Conservation (phyloP, 2,113 vertebrate genomes). For the Alligator sinensis region DNA sequence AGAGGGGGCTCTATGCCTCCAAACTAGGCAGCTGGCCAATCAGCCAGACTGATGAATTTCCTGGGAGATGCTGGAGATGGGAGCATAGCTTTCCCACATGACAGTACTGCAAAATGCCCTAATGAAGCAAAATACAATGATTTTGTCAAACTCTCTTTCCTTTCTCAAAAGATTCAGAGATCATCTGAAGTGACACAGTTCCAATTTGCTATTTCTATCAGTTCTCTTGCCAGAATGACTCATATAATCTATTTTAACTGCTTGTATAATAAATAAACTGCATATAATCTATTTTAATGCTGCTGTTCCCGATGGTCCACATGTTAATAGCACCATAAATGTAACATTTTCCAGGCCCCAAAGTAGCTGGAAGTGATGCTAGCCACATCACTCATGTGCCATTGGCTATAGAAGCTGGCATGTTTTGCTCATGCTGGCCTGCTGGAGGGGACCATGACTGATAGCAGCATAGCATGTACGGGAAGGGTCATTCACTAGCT, state of each 20-base stretch:
- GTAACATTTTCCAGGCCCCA: too few species aligned
- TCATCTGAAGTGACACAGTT: neutral
- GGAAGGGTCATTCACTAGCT: too few species aligned
- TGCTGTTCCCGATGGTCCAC: neutral
- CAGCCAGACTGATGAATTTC: neutral
- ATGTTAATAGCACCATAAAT: neutral
- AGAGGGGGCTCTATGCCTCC: neutral
- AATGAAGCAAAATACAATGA: neutral
- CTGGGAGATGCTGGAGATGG: neutral
- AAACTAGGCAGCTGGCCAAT: neutral
- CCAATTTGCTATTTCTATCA: neutral
- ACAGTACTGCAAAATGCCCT: neutral
- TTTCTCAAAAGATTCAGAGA: neutral
- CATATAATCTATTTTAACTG: neutral
- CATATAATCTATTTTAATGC: neutral
- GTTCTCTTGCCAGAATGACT: neutral
- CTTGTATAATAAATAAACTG: too few species aligned
- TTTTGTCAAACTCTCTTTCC: neutral
- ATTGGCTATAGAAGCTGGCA: neutral
- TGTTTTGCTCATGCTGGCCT: too few species aligned
- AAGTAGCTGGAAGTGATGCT: too few species aligned
- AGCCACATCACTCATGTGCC: neutral
- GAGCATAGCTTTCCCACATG: neutral
- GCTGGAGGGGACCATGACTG: too few species aligned
- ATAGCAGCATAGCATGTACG: too few species aligned